Conservation (phyloP, 2,888 invertebrate genomes). For the Catotricha subobsoleta region DNA sequence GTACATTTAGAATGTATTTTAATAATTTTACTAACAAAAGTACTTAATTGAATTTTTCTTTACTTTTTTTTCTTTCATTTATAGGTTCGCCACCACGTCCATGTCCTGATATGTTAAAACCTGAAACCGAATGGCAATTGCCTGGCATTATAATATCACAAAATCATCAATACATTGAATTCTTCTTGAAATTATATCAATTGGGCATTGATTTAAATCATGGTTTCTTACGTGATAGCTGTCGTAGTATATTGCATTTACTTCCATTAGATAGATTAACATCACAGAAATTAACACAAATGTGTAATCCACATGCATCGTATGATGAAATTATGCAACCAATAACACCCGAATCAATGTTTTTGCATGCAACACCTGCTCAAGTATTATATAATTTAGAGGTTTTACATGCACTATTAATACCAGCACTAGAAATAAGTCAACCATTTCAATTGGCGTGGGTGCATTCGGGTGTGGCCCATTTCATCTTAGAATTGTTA, state of each 20-base stretch:
- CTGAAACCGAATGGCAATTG: slow-evolving; percentile 72
- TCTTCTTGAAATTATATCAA: slow-evolving; percentile 74
- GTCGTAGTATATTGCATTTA: slow-evolving; percentile 23
- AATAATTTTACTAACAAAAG: not conserved
- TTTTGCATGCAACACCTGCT: slow-evolving; percentile 53
- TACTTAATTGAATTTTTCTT: not conserved
- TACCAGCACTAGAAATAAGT: slow-evolving; percentile 73
- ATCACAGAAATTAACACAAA: slow-evolving; percentile 24
- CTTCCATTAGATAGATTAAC: slow-evolving; percentile 31
- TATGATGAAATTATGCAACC: slow-evolving; percentile 8
- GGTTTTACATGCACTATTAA: slow-evolving; percentile 74
- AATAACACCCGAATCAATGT: slow-evolving; percentile 35
- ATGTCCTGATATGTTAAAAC: slow-evolving; percentile 52
- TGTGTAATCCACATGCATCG: slow-evolving; percentile 17
- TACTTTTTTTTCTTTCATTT: not conserved
- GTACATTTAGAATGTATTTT: too few relatives aligned
- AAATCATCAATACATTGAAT: slow-evolving; percentile 56
- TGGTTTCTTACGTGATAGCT: slow-evolving; percentile 61
- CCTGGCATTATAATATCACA: slow-evolving; percentile 87
- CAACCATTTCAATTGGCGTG: slow-evolving; percentile 44
- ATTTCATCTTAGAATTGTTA: slow-evolving; percentile 56
- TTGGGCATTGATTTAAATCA: slow-evolving; percentile 68
- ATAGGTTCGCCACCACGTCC: slow-evolving; percentile 70
- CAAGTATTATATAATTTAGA: slow-evolving; percentile 59
- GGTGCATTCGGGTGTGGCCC: slow-evolving; percentile 39